These are phyloP conservation scores for Apostichopus japonicus DNA, from an alignment of 35 echinoderm and acorn worm genomes.

Conservation along the genomic window DNA sequence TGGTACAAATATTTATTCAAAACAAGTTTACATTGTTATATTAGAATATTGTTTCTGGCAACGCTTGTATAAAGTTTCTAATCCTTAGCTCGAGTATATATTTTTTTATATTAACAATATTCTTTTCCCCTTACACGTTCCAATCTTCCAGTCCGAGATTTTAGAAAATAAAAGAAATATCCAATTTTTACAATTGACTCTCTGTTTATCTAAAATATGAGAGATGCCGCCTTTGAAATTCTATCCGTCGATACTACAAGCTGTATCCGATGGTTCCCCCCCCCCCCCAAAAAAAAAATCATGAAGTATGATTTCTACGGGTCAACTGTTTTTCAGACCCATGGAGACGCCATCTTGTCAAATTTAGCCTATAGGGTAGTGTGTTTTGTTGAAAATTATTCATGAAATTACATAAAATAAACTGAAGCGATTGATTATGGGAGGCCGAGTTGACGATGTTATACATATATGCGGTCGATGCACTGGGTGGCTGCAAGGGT, in stretches of 20 bases:
- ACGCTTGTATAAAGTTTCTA: background rate
- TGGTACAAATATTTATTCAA: no score
- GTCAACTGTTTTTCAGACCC: background rate
- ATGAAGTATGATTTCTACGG: background rate
- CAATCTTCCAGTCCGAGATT: background rate
- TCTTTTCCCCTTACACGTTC: background rate
- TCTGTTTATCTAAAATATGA: background rate
- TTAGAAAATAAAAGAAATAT: background rate
- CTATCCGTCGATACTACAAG: background rate
- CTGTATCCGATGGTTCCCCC: background rate
- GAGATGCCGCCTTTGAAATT: background rate
- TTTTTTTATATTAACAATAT: no score
- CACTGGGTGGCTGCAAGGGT: no score
- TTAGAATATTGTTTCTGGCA: background rate
- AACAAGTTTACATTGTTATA: no score
- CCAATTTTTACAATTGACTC: background rate
- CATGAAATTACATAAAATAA: background rate
- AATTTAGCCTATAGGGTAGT: background rate
- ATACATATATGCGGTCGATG: background rate
- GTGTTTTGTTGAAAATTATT: background rate
- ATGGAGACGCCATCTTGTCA: conserved; percentile 26
- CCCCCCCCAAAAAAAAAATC: background rate
- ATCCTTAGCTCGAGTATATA: background rate
- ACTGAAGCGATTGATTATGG: background rate
- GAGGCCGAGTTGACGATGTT: background rate